phyloP scores from a whole-genome alignment of 2,888 invertebrate genomes.

The Thalpophila matura region DNA sequence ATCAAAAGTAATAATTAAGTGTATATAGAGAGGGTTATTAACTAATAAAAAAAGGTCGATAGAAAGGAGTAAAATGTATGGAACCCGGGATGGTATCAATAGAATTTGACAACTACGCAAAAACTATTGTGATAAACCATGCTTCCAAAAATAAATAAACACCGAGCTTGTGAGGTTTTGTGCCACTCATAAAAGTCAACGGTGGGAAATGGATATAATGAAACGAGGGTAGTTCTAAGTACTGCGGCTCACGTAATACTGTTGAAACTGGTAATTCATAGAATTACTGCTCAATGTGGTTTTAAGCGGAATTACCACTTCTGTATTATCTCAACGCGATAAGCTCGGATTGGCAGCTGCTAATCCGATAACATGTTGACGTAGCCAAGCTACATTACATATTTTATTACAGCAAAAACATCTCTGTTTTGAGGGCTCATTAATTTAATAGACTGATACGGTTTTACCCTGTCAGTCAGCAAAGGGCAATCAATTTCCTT shows the following conservation, averaged over 20 bases:
- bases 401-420: constrained; percentile 26
- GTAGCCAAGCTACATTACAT: constrained; percentile 26
- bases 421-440: constrained; percentile 29
- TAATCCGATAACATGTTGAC: constrained; percentile 55
- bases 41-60: no score
- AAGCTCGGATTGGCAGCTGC: constrained; percentile 43
- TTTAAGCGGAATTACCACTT: constrained; percentile 38
- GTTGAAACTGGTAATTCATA: constrained; percentile 18
- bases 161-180: not conserved
- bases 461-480: not conserved
- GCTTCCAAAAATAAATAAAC: constrained; percentile 1
- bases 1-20: no score
- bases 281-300: constrained; percentile 44
- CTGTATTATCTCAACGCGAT: constrained; percentile 48
- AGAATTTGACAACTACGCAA: no score
- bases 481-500: not conserved
- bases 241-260: not conserved
- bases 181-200: constrained; percentile 8
- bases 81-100: no score
- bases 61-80: no score
- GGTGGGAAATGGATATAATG: constrained; percentile 7
- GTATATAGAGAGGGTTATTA: no score
- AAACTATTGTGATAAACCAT: not conserved
- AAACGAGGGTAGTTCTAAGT: not conserved
- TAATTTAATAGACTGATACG: constrained; percentile 13